These are phyloP conservation scores for Operophtera brumata DNA, from an alignment of 2,888 invertebrate species.

Conservation along the genomic window DNA sequence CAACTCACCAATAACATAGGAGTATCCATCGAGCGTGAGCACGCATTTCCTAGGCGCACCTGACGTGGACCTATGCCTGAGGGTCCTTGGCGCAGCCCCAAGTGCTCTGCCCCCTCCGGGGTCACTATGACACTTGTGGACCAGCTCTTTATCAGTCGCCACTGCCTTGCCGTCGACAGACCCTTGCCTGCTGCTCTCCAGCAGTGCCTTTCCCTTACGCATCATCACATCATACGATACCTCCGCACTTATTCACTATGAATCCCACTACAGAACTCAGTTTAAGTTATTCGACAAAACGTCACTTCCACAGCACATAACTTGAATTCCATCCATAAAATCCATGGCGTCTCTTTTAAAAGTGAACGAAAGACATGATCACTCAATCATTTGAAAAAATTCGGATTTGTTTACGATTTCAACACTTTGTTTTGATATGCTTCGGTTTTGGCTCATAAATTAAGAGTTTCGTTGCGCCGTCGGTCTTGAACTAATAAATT, in stretches of 20 bases:
- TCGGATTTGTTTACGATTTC: conserved; percentile 50
- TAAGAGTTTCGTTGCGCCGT: conserved; percentile 50
- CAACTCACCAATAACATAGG: conserved; percentile 91
- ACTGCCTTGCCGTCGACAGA: conserved; percentile 70
- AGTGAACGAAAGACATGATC: conserved; percentile 21
- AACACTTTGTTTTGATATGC: conserved; percentile 55
- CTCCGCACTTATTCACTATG: conserved; percentile 42
- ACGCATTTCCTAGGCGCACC: conserved; percentile 88
- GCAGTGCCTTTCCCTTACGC: conserved; percentile 72
- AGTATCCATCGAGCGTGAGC: conserved; percentile 91
- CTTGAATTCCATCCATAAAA: background rate
- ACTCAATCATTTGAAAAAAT: conserved; percentile 37
- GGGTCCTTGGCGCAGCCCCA: conserved; percentile 61
- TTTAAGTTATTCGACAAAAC: conserved; percentile 19
- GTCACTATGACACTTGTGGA: conserved; percentile 85
- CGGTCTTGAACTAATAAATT: conserved; percentile 49
- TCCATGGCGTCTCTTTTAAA: conserved; percentile 11
- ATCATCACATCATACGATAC: conserved; percentile 76
- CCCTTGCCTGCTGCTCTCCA: conserved; percentile 74
- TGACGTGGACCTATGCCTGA: conserved; percentile 72
- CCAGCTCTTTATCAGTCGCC: conserved; percentile 81
- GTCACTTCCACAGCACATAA: conserved; percentile 25
- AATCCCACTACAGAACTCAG: conserved; percentile 29
- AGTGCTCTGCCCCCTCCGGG: conserved; percentile 79
- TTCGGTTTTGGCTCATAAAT: conserved; percentile 46